These are phyloP conservation scores for Hyla sarda DNA, from an alignment of 2,113 vertebrate species.

Conservation along the genomic window DNA sequence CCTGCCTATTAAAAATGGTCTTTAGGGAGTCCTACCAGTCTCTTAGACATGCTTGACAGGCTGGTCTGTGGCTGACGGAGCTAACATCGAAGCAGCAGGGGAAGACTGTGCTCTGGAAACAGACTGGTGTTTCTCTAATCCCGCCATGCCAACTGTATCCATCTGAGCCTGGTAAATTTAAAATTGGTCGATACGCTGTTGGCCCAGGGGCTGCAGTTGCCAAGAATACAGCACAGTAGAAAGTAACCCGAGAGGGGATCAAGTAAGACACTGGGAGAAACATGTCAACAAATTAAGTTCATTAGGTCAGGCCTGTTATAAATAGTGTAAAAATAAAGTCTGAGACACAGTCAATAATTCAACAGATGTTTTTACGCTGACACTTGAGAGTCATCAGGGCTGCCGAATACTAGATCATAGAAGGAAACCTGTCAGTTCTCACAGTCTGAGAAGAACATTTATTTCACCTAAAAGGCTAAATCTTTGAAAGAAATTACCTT, in stretches of 20 bases:
- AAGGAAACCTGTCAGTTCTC: conserved; percentile 69
- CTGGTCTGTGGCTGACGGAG: conserved; percentile 75
- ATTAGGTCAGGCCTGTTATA: conserved; percentile 78
- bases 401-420: conserved; percentile 63
- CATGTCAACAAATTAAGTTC: conserved; percentile 81
- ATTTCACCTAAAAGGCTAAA: conserved; percentile 52
- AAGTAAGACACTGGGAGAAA: conserved; percentile 70
- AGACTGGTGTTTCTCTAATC: conserved; percentile 76
- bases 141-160: conserved; percentile 74
- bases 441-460: conserved; percentile 61
- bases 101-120: conserved; percentile 73
- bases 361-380: conserved; percentile 75
- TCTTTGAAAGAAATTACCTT: conserved; percentile 6
- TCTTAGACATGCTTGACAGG: conserved; percentile 76
- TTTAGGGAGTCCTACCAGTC: conserved; percentile 77
- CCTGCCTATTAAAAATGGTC: conserved; percentile 76
- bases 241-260: conserved; percentile 73
- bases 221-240: conserved; percentile 74
- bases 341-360: conserved; percentile 70
- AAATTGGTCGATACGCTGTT: conserved; percentile 70
- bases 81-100: conserved; percentile 68
- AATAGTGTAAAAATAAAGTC: conserved; percentile 67
- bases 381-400: conserved; percentile 60
- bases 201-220: conserved; percentile 72
- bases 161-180: conserved; percentile 72